Conservation (phyloP, 2,888 invertebrate species). For the Odontothrips loti region DNA sequence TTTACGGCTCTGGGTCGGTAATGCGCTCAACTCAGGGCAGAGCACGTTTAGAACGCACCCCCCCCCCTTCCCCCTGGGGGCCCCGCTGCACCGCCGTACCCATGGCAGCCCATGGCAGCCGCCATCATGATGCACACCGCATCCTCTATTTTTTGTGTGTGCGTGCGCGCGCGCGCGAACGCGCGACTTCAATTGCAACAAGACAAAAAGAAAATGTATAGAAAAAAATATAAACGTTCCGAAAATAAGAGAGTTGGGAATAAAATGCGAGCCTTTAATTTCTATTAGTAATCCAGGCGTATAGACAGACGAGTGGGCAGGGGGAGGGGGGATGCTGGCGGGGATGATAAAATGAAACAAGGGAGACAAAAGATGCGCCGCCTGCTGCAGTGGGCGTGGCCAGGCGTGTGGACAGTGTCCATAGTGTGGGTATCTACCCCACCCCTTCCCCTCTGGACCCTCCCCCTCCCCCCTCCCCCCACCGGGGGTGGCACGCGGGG, state of each 20-base stretch:
- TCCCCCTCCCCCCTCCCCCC: too few relatives aligned
- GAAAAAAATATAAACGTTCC: not conserved
- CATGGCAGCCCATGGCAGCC: too few relatives aligned
- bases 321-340: not conserved
- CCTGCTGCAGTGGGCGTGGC: not conserved
- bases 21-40: slow-evolving; percentile 16
- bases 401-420: not conserved
- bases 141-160: not conserved
- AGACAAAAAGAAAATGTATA: not conserved
- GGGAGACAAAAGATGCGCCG: not conserved
- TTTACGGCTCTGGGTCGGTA: slow-evolving; percentile 4
- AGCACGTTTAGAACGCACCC: slow-evolving; percentile 20
- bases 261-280: slow-evolving; percentile 8
- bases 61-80: not conserved
- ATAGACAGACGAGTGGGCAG: not conserved
- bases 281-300: slow-evolving; percentile 18
- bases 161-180: not conserved
- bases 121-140: slow-evolving; percentile 13
- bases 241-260: not conserved
- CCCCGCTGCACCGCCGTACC: too few relatives aligned
- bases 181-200: not conserved
- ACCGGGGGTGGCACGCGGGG: too few relatives aligned
- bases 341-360: not conserved
- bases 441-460: too few relatives aligned
- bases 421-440: not conserved